These are phyloP conservation scores for Diplazon laetatorius DNA, from an alignment of 2,888 invertebrate species.

Conservation along the genomic window DNA sequence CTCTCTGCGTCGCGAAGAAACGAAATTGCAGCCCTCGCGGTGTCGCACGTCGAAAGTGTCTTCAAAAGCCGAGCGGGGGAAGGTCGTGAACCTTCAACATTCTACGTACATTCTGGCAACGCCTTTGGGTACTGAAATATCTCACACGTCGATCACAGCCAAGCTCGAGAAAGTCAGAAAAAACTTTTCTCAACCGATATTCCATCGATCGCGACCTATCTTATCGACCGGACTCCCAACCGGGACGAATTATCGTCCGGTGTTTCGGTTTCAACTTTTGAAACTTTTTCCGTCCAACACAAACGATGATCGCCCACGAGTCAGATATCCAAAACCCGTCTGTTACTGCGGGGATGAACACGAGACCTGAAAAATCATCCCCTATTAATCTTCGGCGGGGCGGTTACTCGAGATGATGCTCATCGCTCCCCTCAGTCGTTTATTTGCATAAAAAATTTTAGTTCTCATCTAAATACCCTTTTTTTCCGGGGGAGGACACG, in stretches of 20 bases:
- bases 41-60: too few relatives aligned
- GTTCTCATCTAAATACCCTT: too few relatives aligned
- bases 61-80: neutral
- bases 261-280: too few relatives aligned
- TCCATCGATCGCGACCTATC: too few relatives aligned
- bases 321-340: neutral
- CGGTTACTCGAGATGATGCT: slow-evolving; percentile 17
- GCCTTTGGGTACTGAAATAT: too few relatives aligned
- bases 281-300: too few relatives aligned
- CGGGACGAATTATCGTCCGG: neutral
- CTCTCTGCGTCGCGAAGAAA: too few relatives aligned
- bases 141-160: too few relatives aligned
- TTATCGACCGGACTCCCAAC: neutral
- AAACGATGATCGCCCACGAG: neutral
- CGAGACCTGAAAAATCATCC: neutral
- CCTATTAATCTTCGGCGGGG: slow-evolving; percentile 19
- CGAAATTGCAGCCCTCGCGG: neutral
- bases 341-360: neutral
- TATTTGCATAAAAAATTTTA: too few relatives aligned
- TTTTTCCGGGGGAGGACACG: slow-evolving; percentile 10
- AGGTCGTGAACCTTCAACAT: neutral
- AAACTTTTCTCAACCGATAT: too few relatives aligned
- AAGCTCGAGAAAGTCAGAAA: too few relatives aligned
- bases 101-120: too few relatives aligned
- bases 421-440: neutral